phyloP scores from a whole-genome alignment of 1,140 invertebrate species.

The Trichonephila clavipes region DNA sequence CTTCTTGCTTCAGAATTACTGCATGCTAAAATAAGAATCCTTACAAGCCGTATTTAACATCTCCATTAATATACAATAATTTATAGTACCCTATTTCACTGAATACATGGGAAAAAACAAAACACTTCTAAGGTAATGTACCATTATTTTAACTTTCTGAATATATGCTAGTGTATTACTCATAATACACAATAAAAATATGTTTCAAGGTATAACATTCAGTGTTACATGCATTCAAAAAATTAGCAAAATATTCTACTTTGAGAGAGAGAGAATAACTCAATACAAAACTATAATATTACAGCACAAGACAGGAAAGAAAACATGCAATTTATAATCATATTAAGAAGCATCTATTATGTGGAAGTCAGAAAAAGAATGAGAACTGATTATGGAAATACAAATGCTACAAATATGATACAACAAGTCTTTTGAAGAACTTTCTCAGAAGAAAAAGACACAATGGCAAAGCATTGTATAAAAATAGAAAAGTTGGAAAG shows the following conservation, averaged over 20 bases:
- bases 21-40: slow-evolving; percentile 11
- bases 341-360: neutral
- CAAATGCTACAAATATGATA: neutral
- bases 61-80: no score
- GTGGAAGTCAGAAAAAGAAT: neutral
- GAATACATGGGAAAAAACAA: no score
- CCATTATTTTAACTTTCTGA: no score
- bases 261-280: no score
- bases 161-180: no score
- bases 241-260: no score
- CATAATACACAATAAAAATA: no score
- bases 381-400: neutral
- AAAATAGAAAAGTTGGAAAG: neutral
- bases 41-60: neutral
- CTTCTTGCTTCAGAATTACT: slow-evolving; percentile 55
- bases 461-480: neutral
- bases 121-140: no score
- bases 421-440: neutral
- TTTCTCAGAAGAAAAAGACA: neutral
- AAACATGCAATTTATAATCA: neutral
- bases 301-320: neutral
- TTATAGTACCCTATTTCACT: no score
- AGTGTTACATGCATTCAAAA: no score
- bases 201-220: no score
- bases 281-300: no score